Base-by-base conservation (phyloP, 1,140 invertebrate genomes). In the Orius insidiosus region DNA sequence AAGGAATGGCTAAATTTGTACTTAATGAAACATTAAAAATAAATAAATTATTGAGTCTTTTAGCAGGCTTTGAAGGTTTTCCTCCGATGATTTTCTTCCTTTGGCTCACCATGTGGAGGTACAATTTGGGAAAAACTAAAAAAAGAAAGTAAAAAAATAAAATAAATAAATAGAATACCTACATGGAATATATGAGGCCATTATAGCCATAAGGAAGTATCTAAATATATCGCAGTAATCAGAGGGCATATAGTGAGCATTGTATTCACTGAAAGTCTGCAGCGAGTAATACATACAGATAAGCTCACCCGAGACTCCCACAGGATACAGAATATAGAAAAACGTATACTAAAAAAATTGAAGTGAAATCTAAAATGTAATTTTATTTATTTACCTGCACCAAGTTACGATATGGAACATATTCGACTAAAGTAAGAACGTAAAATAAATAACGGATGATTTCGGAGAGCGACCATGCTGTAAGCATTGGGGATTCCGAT, bases 361-460 rank as follows among this genome's bases (percentile, higher is more conserved):
- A n/a, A n/a, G 47, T 34, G 24, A 24, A 24, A 24, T n/a, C n/a
- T n/a, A n/a, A n/a, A n/a, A n/a, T n/a, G 7, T 24, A 24, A 24
- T 24, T 24, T 24, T 24, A 46, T 4, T 36, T 3, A 40, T 24
- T 51, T 42, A 82, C 74, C 84, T 78, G 46, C 82, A 67, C 67
- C 76, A 86, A 11, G 72, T n/a, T 1, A 97, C 58, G 16, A 52
- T 78, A 69, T 1, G 90, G 89, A 1, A 85, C 76, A 48, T 60
- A 55, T 39, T 76, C 74, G 39, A 92, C 50, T 3, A 96, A 66
- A 60, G 80, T 82, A 1, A 85, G 66, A 7, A 83, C 79, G 60
- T 98, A 98, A 64, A 84, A 97, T 0, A 72, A 68, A 59, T 98
- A 98, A 55, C 94, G 71, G 33, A 96, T 81, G 14, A 94, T 85